phyloP scores from a whole-genome alignment of 2,113 vertebrate genomes.

The Nesoenas mayeri region DNA sequence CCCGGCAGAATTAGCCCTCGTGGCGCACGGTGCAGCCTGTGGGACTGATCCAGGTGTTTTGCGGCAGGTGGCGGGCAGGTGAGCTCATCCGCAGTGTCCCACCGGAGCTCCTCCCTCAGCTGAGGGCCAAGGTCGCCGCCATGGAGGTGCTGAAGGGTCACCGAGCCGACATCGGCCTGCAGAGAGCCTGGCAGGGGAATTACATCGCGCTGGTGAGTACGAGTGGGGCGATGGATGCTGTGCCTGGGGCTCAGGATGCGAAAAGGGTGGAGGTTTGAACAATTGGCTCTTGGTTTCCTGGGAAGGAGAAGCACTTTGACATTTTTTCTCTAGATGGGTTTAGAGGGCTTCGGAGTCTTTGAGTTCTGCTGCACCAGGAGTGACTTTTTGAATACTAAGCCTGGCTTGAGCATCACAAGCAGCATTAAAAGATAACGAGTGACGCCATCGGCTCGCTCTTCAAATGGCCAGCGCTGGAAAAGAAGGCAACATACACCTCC shows the following conservation, averaged over 20 bases:
- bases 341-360: background rate
- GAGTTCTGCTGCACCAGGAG: background rate
- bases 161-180: conserved; percentile 88
- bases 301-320: background rate
- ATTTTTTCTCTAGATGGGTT: background rate
- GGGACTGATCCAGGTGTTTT: background rate
- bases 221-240: accelerated
- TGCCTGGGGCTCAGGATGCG: background rate
- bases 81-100: conserved; percentile 89
- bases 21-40: accelerated
- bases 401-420: background rate
- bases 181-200: conserved; percentile 93
- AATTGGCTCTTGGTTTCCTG: background rate
- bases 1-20: background rate
- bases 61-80: conserved; percentile 90
- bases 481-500: background rate
- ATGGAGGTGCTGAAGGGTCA: conserved; percentile 93
- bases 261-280: background rate
- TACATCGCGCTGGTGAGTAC: conserved; percentile 84
- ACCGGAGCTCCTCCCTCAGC: conserved; percentile 84
- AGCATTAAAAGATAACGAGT: background rate
- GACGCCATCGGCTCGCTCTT: background rate
- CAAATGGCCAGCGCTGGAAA: background rate
- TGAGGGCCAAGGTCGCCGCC: conserved; percentile 92
- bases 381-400: background rate